Evolutionary conservation across 2,113 vertebrate species (phyloP), one percentile per base, ranked within the genome.

Genomic region (Macquaria ambigua): DNA sequence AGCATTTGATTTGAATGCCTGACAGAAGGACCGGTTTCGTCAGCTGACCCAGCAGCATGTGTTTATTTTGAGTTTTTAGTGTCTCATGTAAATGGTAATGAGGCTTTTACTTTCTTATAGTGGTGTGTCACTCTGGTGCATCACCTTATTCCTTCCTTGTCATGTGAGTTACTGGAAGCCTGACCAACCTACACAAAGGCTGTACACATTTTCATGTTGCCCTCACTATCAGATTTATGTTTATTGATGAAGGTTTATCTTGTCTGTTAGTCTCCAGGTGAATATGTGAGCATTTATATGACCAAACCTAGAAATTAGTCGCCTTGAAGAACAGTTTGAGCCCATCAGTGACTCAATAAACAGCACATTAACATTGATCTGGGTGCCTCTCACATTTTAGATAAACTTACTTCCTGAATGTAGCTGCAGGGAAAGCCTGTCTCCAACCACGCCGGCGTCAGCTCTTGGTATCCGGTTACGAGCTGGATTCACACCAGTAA

Each of bases 401-500:
- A 82, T 64, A 14, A 74, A 79, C 28, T 70, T 66, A 77, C 28
- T 70, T 66, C 48, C 16, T 74, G 50, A 46, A 37, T 23, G 0
- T 3, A 28, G 43, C 52, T 62, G 16, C 63, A 16, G 46, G 28
- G 20, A 58, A 8, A 5, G 53, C 56, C 21, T 0, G 48, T 71
- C 52, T 77, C 56, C 12, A 6, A 31, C 66, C n/a, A 0, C 4
- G 21, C 34, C 34, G 3, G 9, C 0, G n/a, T 69, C 2, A 8
- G 64, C 71, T 62, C 46, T 31, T 74, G 50, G 46, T 89, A 79
- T 90, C 70, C 62, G 53, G 41, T 84, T 55, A 53, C 76, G 14
- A 59, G 67, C 77, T 66, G 82, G 81, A 77, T 69, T 89, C 84
- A 81, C 86, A 83, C 77, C 75, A 74, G 78, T 21, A 53, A 87